Evolutionary conservation across 2,888 invertebrate genomes (phyloP).

Genomic region (Oxyteleia sp.): DNA sequence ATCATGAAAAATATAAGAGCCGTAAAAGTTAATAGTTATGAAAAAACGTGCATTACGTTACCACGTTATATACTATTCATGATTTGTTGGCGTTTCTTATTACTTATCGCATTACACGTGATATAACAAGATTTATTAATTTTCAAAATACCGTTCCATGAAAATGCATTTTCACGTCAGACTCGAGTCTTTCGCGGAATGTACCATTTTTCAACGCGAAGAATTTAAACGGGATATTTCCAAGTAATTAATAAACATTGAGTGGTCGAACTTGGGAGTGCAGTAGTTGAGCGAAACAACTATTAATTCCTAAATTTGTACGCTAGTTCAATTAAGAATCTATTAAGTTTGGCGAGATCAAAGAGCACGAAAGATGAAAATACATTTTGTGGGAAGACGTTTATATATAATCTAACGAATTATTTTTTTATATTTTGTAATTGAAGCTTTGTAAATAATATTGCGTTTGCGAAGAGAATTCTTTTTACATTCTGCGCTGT

Average conservation of each 20-base stretch:
- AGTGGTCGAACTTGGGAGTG: not conserved
- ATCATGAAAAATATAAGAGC: too few species aligned
- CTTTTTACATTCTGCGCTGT: too few species aligned
- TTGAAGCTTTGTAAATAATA: too few species aligned
- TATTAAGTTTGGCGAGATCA: slow-evolving; percentile 34
- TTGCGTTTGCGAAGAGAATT: too few species aligned
- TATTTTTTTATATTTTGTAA: too few species aligned
- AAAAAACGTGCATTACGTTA: not conserved
- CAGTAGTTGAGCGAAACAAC: slow-evolving; percentile 18
- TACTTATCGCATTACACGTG: not conserved
- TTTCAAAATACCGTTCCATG: not conserved
- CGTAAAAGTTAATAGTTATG: too few species aligned
- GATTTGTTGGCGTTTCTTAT: not conserved
- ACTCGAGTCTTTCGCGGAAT: not conserved
- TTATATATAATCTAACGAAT: too few species aligned
- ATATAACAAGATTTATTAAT: not conserved
- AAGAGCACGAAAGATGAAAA: slow-evolving; percentile 16
- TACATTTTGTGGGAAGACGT: slow-evolving; percentile 5
- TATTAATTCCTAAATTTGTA: slow-evolving; percentile 34
- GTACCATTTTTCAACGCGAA: slow-evolving; percentile 4
- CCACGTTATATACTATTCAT: not conserved
- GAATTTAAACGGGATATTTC: slow-evolving; percentile 22
- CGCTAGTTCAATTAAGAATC: slow-evolving; percentile 39
- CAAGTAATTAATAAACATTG: slow-evolving; percentile 30
- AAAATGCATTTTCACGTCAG: not conserved